A percentile compares a stretch with the other conserved stretches of the same genome.
phyloP scores from a whole-genome alignment of 2,797 vertebrate species.

The Clarias pachynema region DNA sequence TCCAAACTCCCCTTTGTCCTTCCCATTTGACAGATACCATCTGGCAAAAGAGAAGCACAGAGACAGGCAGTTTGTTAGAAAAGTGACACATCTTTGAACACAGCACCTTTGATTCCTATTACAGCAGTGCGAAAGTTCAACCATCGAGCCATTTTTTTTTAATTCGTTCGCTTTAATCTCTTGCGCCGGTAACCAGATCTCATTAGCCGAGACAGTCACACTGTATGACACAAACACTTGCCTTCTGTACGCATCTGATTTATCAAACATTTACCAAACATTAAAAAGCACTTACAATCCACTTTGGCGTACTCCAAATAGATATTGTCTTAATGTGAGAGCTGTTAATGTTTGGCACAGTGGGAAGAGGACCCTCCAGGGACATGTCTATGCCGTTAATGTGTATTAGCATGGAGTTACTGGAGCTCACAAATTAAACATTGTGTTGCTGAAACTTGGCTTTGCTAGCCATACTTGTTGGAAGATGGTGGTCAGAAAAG shows the following conservation, averaged over 20 bases:
- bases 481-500: slow-evolving; percentile 21
- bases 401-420: slow-evolving; percentile 3
- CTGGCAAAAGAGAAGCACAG: slow-evolving; percentile 29
- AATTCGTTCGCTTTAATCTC: slow-evolving; percentile 28
- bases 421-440: slow-evolving; percentile 50
- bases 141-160: slow-evolving; percentile 4
- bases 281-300: slow-evolving; percentile 32
- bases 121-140: slow-evolving; percentile 11
- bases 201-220: slow-evolving; percentile 8
- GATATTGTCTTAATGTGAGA: slow-evolving; percentile 25
- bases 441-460: slow-evolving; percentile 41
- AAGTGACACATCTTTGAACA: slow-evolving; percentile 11
- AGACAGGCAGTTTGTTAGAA: slow-evolving; percentile 22
- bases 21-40: slow-evolving; percentile 36
- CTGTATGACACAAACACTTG: slow-evolving; percentile 8
- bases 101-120: slow-evolving; percentile 19
- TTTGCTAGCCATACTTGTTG: slow-evolving; percentile 55
- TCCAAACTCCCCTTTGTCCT: slow-evolving; percentile 21
- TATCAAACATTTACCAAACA: slow-evolving; percentile 20
- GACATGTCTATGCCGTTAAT: neutral
- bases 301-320: slow-evolving; percentile 22
- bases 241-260: neutral
- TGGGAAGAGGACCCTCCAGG: neutral
- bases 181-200: neutral
- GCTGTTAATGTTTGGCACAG: slow-evolving; percentile 31